Base-by-base conservation (phyloP, 2,113 vertebrate genomes). In the Varanus komodoensis region DNA sequence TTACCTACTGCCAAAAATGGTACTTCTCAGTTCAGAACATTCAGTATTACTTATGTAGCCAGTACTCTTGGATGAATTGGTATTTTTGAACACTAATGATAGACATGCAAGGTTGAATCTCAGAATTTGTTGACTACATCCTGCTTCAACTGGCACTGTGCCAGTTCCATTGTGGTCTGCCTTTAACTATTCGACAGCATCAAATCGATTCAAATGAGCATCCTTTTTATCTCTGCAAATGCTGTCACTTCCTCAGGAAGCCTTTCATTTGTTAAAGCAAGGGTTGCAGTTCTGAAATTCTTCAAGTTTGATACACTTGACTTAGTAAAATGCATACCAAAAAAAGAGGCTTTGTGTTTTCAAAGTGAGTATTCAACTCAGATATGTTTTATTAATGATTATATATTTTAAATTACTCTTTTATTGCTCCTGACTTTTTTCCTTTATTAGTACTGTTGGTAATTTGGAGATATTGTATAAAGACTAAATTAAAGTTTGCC, bases 211-310 rank as follows among this genome's bases (percentile, higher is more conserved):
- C 81, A 73, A 68, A 78, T 75, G 83, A 12, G 11, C 78, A 86
- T 80, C 87, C 69, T 82, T 3, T 73, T 4, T 79, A 74, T 74
- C 11, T 87, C 50, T 67, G 57, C 48, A 74, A 80, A 71, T 1
- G 21, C 8, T 27, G 0, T 89, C 19, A 21, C 67, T 85, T 93
- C 50, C 85, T 34, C 61, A 87, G 88, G 87, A 93, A 71, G 29
- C 11, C 34, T 94, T 92, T 82, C 71, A 79, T 86, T 8, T 61
- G 1, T 27, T 57, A 93, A 92, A 93, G 29, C 8, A 75, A 89
- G 82, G 61, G 52, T 90, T 91, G 1, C 79, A 91, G 68, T 64
- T 11, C 21, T 87, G 8, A 68, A 27, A 12, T 29, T 54, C 3
- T 54, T 87, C 9, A 9, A 11, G 6, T 91, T 77, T 87, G 32